These are phyloP conservation scores for Cyphomyrus plagiostoma DNA, from an alignment of 2,113 vertebrate genomes.

Conservation along the genomic window DNA sequence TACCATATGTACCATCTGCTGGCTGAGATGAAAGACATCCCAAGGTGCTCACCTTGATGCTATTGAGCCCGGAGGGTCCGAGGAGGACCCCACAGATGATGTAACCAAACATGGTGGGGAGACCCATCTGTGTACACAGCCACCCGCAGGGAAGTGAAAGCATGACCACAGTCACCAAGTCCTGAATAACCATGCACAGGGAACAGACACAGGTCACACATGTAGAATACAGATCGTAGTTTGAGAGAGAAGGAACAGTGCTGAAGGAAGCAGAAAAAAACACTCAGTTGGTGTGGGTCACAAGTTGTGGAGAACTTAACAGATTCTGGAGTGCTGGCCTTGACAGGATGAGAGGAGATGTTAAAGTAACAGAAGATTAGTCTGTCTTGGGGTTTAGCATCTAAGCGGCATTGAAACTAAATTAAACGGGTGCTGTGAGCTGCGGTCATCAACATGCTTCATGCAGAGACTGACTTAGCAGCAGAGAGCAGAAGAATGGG, in stretches of 20 bases:
- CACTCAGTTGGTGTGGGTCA: not conserved
- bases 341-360: not conserved
- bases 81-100: slow-evolving; percentile 89
- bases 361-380: not conserved
- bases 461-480: not conserved
- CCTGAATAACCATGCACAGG: slow-evolving; percentile 54
- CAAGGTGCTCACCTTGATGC: slow-evolving; percentile 74
- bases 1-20: not conserved
- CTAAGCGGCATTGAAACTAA: not conserved
- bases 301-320: not conserved
- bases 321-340: not conserved
- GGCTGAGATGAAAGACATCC: not conserved
- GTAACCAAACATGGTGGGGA: slow-evolving; percentile 96
- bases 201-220: not conserved
- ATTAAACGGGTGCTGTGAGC: not conserved
- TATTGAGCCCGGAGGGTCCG: slow-evolving; percentile 90
- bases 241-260: not conserved
- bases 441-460: not conserved
- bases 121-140: slow-evolving; percentile 76
- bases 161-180: slow-evolving; percentile 87
- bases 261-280: not conserved
- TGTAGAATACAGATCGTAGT: not conserved
- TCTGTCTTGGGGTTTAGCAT: not conserved
- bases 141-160: slow-evolving; percentile 91
- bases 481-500: not conserved